Conservation (phyloP, 2,888 invertebrate species). For the Drosophila meridionalis region DNA sequence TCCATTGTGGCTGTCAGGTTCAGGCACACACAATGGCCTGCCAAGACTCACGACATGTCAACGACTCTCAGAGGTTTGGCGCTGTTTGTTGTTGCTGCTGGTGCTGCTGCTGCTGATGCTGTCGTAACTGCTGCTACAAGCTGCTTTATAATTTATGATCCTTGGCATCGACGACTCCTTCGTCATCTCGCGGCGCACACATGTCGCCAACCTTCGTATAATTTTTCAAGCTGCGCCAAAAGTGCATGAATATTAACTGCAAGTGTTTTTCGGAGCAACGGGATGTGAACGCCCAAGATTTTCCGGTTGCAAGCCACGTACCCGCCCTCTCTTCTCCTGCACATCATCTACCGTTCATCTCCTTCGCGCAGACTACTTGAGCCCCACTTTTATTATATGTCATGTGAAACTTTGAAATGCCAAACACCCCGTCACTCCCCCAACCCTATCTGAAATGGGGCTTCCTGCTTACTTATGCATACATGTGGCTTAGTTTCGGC, state of each 20-base stretch:
- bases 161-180: constrained; percentile 69
- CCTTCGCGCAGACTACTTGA: constrained; percentile 33
- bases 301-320: constrained; percentile 23
- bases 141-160: constrained; percentile 78
- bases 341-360: not conserved
- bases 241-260: constrained; percentile 80
- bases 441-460: constrained; percentile 15
- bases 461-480: constrained; percentile 67
- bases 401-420: constrained; percentile 58
- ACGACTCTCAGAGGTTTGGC: constrained; percentile 43
- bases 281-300: constrained; percentile 17
- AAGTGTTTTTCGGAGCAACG: constrained; percentile 44
- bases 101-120: not conserved
- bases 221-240: constrained; percentile 69
- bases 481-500: constrained; percentile 65
- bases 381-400: constrained; percentile 52
- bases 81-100: constrained; percentile 12
- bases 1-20: constrained; percentile 67
- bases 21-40: constrained; percentile 43
- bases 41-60: constrained; percentile 56
- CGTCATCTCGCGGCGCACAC: constrained; percentile 48
- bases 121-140: constrained; percentile 51
- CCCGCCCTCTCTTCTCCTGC: not conserved
- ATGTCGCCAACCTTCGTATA: constrained; percentile 66
- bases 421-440: constrained; percentile 6